Percentiles rank a stretch among this genome's conserved stretches.
These are phyloP conservation scores for Acanthosepion pharaonis DNA, from an alignment of 2,888 invertebrate genomes.

Conservation along the genomic window DNA sequence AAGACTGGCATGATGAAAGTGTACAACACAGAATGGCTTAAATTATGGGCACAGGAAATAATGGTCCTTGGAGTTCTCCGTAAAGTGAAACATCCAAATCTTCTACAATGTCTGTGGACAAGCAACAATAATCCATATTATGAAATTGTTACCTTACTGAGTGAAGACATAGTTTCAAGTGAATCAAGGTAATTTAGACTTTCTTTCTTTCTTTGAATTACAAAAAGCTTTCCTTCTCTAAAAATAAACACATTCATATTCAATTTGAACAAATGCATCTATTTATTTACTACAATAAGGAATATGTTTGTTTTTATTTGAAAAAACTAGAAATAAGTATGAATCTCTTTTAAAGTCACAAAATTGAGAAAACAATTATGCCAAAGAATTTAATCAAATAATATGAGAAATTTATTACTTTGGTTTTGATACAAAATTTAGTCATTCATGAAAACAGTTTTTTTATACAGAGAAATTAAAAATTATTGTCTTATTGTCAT, in stretches of 20 bases:
- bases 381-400: too few relatives aligned
- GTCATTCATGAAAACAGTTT: too few relatives aligned
- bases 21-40: constrained; percentile 64
- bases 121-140: constrained; percentile 68
- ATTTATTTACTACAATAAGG: not conserved
- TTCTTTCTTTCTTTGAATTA: not conserved
- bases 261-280: not conserved
- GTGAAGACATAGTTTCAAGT: constrained; percentile 66
- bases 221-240: not conserved
- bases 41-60: constrained; percentile 70
- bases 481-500: too few relatives aligned
- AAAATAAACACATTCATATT: not conserved
- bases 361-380: too few relatives aligned
- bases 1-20: constrained; percentile 65
- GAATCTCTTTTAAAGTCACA: too few relatives aligned
- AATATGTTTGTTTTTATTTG: too few relatives aligned
- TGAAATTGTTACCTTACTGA: constrained; percentile 69
- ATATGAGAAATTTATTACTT: too few relatives aligned
- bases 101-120: constrained; percentile 70
- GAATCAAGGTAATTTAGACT: constrained; percentile 62
- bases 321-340: too few relatives aligned
- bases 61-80: constrained; percentile 69
- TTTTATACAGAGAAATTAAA: too few relatives aligned
- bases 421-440: too few relatives aligned
- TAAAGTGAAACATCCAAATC: constrained; percentile 63